A percentile compares a stretch with the other conserved stretches of the same genome.
These are phyloP conservation scores for Podocnemis expansa DNA, from an alignment of 2,113 vertebrate genomes.

Conservation along the genomic window DNA sequence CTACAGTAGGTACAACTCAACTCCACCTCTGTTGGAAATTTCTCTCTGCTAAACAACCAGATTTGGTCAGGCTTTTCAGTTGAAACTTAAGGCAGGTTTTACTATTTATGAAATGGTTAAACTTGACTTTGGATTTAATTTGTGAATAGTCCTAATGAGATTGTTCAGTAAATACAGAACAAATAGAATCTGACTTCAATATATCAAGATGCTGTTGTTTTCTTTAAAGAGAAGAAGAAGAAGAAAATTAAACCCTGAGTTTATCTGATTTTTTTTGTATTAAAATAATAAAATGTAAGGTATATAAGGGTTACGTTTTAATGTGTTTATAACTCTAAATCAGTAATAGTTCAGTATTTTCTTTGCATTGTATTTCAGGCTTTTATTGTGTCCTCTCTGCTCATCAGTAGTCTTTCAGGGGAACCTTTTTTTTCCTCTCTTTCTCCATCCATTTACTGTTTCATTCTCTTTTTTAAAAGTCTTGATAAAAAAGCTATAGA, in stretches of 20 bases:
- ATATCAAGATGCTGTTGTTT: neutral
- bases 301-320: neutral
- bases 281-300: neutral
- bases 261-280: neutral
- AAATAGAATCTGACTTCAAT: neutral
- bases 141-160: neutral
- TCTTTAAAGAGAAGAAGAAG: neutral
- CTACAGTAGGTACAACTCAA: neutral
- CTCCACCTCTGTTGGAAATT: neutral
- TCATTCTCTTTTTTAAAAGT: neutral
- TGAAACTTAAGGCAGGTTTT: neutral
- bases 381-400: neutral
- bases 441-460: conserved; percentile 30
- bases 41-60: neutral
- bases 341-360: neutral
- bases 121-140: conserved; percentile 23
- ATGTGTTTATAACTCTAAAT: neutral
- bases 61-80: conserved; percentile 16
- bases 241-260: neutral
- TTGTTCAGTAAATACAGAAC: neutral
- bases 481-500: conserved; percentile 38
- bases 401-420: conserved; percentile 26
- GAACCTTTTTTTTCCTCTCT: neutral
- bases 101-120: conserved; percentile 19
- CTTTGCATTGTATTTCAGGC: neutral